Conservation (phyloP, 2,797 vertebrate genomes). For the Cynopterus sphinx region DNA sequence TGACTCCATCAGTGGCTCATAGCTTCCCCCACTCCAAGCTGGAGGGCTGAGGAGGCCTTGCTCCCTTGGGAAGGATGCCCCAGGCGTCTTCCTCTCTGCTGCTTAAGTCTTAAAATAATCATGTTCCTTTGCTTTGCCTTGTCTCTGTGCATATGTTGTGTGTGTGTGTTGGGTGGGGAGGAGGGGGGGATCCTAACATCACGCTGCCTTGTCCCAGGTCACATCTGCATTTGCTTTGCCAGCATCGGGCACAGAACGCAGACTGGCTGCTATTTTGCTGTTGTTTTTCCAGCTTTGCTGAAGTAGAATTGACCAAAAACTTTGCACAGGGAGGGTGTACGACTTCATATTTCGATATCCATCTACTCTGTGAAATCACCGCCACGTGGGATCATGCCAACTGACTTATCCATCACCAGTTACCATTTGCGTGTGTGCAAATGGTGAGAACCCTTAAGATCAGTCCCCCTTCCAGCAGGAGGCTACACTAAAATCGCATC, state of each 20-base stretch:
- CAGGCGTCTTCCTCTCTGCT: not conserved
- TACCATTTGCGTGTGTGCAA: not conserved
- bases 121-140: not conserved
- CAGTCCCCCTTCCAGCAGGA: not conserved
- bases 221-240: not conserved
- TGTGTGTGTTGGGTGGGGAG: too few species aligned
- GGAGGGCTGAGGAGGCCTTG: not conserved
- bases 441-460: not conserved
- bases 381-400: not conserved
- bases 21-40: not conserved
- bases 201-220: too few species aligned
- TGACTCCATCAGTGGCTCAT: not conserved
- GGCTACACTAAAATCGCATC: too few species aligned
- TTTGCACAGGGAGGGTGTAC: not conserved
- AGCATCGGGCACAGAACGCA: fast-evolving
- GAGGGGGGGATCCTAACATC: fast-evolving
- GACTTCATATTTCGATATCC: not conserved
- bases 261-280: not conserved
- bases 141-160: not conserved
- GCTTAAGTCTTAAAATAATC: not conserved
- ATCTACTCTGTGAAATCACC: not conserved
- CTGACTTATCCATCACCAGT: not conserved
- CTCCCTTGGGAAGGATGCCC: not conserved
- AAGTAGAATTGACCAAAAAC: not conserved
- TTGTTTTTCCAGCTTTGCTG: not conserved